Percentiles rank a stretch among this genome's conserved stretches.
phyloP scores from a whole-genome alignment of 92 coral and sea anemone species.

The Parazoanthus atlanticus region DNA sequence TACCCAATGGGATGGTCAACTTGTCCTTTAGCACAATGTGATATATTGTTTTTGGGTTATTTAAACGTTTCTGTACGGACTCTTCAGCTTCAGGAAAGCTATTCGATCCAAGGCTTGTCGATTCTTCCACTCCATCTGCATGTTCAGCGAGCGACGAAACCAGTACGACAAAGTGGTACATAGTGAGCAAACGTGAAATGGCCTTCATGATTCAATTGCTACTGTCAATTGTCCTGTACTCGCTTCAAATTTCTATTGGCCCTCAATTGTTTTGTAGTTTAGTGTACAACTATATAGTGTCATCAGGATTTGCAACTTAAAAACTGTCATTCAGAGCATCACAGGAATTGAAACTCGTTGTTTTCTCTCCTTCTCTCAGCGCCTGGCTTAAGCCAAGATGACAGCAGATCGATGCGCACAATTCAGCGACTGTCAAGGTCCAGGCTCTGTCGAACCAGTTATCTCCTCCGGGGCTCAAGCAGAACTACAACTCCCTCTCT shows the following conservation, averaged over 20 bases:
- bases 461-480: slow-evolving; percentile 16
- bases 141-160: slow-evolving; percentile 10
- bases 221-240: neutral
- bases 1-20: slow-evolving; percentile 16
- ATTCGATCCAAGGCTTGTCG: neutral
- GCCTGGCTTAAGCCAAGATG: slow-evolving; percentile 14
- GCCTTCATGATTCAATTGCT: slow-evolving; percentile 3
- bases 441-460: neutral
- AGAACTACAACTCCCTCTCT: neutral
- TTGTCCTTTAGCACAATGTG: slow-evolving; percentile 19
- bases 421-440: slow-evolving; percentile 2
- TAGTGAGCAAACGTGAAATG: neutral
- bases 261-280: neutral
- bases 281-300: neutral
- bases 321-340: neutral
- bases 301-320: neutral
- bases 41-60: neutral
- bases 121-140: neutral
- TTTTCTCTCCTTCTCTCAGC: neutral
- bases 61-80: neutral
- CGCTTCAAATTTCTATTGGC: neutral
- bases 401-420: neutral
- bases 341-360: neutral
- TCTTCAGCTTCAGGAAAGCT: neutral
- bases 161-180: neutral